These are phyloP conservation scores for Oscheius onirici DNA, from an alignment of 2,888 invertebrate species.

Conservation along the genomic window DNA sequence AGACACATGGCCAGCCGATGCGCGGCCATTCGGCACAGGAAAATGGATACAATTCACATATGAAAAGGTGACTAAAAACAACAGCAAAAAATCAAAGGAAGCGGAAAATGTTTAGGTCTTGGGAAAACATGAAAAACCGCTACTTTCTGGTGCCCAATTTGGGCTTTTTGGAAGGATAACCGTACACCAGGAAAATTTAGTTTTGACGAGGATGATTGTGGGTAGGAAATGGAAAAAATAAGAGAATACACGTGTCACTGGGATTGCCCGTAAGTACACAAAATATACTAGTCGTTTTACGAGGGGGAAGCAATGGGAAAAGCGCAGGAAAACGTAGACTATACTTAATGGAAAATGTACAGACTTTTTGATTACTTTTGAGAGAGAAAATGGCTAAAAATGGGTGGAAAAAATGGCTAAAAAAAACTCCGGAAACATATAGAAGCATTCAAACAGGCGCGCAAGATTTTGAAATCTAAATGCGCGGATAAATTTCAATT, in stretches of 20 bases:
- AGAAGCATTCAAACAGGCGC: no score
- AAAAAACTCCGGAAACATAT: no score
- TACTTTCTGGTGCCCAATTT: not conserved
- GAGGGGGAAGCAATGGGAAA: not conserved
- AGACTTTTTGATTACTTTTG: not conserved
- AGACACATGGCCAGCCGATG: constrained; percentile 56
- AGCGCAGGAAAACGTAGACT: not conserved
- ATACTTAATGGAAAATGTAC: not conserved
- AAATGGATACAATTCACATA: not conserved
- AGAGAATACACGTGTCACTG: not conserved
- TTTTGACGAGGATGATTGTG: no score
- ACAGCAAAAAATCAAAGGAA: not conserved
- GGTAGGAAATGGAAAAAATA: no score
- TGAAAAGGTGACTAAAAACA: constrained; percentile 2
- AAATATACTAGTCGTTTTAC: not conserved
- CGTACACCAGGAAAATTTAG: not conserved
- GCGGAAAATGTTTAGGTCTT: constrained; percentile 14
- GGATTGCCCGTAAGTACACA: not conserved
- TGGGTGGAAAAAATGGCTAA: not conserved
- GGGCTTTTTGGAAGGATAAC: constrained; percentile 1
- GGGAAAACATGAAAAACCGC: constrained; percentile 18
- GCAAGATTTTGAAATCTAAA: no score
- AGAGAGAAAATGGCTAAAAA: not conserved
- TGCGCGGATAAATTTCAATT: no score
- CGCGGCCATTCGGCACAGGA: not conserved